phyloP scores from a whole-genome alignment of 2,888 invertebrate genomes.

The Hyles lineata region DNA sequence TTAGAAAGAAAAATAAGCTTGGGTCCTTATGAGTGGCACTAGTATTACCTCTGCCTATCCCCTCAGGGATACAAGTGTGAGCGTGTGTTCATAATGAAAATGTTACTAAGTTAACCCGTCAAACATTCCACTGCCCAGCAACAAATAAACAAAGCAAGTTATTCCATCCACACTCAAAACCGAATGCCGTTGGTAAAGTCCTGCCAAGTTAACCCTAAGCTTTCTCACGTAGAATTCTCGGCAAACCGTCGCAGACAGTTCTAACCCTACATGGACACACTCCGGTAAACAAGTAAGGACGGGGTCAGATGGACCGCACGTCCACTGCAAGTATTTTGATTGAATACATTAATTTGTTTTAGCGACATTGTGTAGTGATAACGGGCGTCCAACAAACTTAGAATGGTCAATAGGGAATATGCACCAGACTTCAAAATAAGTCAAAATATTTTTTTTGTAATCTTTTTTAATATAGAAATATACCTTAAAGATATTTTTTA shows the following conservation, averaged over 20 bases:
- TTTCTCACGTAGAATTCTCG: slow-evolving; percentile 16
- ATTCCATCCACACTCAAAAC: slow-evolving; percentile 8
- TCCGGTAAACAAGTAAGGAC: background rate
- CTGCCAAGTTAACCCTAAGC: slow-evolving; percentile 7
- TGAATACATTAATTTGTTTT: background rate
- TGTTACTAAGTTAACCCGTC: no score
- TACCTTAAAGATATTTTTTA: no score
- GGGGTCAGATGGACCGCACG: background rate
- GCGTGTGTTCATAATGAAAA: background rate
- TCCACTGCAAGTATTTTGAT: background rate
- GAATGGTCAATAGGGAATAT: no score
- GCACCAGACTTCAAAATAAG: no score
- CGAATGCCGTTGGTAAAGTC: background rate
- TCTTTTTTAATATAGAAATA: no score
- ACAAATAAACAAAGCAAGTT: background rate
- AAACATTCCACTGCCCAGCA: background rate
- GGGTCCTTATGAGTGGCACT: no score
- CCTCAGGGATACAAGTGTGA: background rate
- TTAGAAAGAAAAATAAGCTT: no score
- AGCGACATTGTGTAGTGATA: no score
- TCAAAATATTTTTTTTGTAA: no score
- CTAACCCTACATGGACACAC: background rate
- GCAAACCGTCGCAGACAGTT: slow-evolving; percentile 9
- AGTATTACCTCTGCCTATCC: no score
- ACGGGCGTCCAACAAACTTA: no score